Evolutionary conservation across 1,140 invertebrate genomes (phyloP), one percentile per base, ranked within the genome.

Genomic region (Trichonephila clavata): DNA sequence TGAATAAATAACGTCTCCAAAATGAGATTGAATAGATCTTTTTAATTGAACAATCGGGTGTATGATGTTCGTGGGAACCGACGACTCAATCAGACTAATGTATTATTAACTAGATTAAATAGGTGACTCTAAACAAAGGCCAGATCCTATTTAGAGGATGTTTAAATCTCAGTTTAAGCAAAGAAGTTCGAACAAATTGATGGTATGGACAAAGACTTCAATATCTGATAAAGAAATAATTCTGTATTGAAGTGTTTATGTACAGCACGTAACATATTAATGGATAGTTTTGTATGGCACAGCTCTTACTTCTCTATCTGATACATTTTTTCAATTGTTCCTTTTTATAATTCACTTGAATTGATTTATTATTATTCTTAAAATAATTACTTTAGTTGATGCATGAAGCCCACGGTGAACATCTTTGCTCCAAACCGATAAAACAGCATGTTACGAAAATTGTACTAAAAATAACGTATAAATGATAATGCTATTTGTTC

Each of bases 11-110:
- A 77, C 16, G 71, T 39, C 27, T 18, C 18, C 71, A 77, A 77
- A 77, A 77, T 77, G 27, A 77, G 71, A 77, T 77, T 77, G 71
- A 77, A 77, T 77, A 77, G 71, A 77, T 77, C 71, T 77, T 77
- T 77, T 77, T 77, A 77, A 77, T 77, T 77, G 71, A 77, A 77
- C 71, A 77, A 77, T 77, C 32, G 27, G 18, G 18, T 21, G 32
- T 18, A 77, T 18, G 32, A 77, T 32, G 32, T 18, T 77, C 71
- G 71, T 77, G 71, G 68, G 71, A 77, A 77, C 18, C 71, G 24
- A 3, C 1, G 27, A 24, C 32, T 77, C 71, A 77, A 32, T 77
- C 24, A 77, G 27, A 39, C 27, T 16, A 18, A 77, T 77, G 71
- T 27, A 14, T 32, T 39, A 77, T 77, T 39, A 77, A 77, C 27